A percentile compares a stretch with the other conserved stretches of the same genome.
Evolutionary conservation across 2,797 vertebrate genomes (phyloP).

Genomic region (Alosa sapidissima): DNA sequence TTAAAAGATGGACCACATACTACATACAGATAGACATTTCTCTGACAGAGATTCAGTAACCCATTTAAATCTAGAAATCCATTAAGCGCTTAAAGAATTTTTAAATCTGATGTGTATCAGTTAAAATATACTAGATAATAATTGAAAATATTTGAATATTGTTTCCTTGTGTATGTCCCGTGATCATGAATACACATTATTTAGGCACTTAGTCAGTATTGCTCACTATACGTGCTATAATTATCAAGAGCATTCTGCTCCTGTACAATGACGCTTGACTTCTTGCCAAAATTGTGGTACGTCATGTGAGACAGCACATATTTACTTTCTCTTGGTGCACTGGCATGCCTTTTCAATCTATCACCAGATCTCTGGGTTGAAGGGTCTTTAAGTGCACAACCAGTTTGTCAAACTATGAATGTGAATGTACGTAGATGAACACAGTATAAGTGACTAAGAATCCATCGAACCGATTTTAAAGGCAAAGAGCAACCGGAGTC

Average conservation of each 20-base stretch:
- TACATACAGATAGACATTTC: background rate
- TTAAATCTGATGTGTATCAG: no score
- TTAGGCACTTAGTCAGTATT: background rate
- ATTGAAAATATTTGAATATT: background rate
- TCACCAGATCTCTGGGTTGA: background rate
- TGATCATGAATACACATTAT: background rate
- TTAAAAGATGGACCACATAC: background rate
- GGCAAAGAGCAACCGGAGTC: no score
- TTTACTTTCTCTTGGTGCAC: background rate
- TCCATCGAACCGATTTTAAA: background rate
- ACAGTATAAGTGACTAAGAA: background rate
- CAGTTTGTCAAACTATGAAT: background rate
- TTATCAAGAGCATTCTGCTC: conserved; percentile 73
- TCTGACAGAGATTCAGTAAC: no score
- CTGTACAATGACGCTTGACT: conserved; percentile 52
- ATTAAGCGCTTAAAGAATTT: no score
- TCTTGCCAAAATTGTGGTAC: conserved; percentile 49
- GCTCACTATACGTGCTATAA: conserved; percentile 59
- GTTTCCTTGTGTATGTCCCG: background rate
- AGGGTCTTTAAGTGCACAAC: background rate
- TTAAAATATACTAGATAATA: background rate
- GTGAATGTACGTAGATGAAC: background rate
- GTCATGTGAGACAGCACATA: background rate
- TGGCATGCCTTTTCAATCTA: background rate
- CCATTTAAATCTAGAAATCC: no score